A percentile compares a stretch with the other conserved stretches of the same genome.
Evolutionary conservation across 2,797 vertebrate genomes (phyloP).

Genomic region (Thaleichthys pacificus): DNA sequence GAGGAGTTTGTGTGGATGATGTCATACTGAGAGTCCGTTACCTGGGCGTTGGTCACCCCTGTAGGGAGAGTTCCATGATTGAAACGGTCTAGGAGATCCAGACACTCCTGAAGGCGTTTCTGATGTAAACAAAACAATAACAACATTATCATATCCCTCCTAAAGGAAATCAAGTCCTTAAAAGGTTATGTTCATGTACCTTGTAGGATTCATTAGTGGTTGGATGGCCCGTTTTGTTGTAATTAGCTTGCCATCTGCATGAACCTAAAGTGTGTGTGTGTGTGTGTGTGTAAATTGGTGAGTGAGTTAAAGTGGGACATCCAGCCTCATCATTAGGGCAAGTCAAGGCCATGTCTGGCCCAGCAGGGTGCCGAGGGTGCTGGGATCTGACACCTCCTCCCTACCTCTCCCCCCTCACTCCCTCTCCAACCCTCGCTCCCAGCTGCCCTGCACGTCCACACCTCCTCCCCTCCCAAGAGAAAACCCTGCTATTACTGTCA

Average conservation of each 20-base stretch:
- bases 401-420: not conserved
- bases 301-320: slow-evolving; percentile 20
- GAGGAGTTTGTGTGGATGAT: not conserved
- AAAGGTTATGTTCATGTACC: slow-evolving; percentile 60
- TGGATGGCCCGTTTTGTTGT: slow-evolving; percentile 58
- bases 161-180: slow-evolving; percentile 60
- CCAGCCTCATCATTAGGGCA: slow-evolving; percentile 61
- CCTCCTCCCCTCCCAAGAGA: slow-evolving; percentile 61
- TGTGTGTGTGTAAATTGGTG: not conserved
- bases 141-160: no score
- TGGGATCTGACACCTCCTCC: not conserved
- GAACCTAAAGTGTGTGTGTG: slow-evolving; percentile 7
- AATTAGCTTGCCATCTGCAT: slow-evolving; percentile 55
- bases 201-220: slow-evolving; percentile 49
- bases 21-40: slow-evolving; percentile 49
- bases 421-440: slow-evolving; percentile 30
- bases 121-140: slow-evolving; percentile 42
- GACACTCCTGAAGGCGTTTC: slow-evolving; percentile 82
- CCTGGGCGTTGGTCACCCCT: slow-evolving; percentile 85
- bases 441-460: slow-evolving; percentile 60
- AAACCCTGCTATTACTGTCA: slow-evolving; percentile 60
- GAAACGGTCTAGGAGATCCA: slow-evolving; percentile 83
- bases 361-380: slow-evolving; percentile 47
- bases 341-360: slow-evolving; percentile 61
- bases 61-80: slow-evolving; percentile 78